Conservation (phyloP, 2,113 vertebrate genomes). For the Henicopernis longicauda region DNA sequence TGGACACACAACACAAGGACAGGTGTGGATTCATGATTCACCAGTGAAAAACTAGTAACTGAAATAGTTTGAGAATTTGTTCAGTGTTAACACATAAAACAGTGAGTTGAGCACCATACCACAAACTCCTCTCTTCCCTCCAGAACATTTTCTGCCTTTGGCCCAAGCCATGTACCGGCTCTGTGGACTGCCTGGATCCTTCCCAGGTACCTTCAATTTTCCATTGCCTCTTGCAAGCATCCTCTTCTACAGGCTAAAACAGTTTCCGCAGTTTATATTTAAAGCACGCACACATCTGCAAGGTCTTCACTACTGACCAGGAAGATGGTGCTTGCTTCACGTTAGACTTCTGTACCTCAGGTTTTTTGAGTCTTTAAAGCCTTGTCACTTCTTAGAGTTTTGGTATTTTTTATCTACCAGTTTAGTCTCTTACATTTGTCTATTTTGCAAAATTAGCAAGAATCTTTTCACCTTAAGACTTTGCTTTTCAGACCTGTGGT, state of each 20-base stretch:
- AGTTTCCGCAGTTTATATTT: not conserved
- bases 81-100: not conserved
- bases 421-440: not conserved
- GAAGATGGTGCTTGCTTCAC: not conserved
- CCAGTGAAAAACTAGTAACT: not conserved
- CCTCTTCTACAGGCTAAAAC: not conserved
- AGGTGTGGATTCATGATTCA: not conserved
- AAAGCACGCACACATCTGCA: not conserved
- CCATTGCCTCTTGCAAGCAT: not conserved
- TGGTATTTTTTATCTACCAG: not conserved
- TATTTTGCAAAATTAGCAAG: not conserved
- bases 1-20: not conserved
- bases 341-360: not conserved
- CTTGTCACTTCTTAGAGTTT: not conserved
- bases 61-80: not conserved
- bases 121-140: not conserved
- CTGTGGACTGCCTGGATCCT: not conserved
- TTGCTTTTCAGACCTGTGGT: not conserved
- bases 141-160: not conserved
- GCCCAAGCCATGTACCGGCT: accelerated
- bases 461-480: not conserved
- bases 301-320: not conserved
- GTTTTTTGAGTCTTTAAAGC: not conserved
- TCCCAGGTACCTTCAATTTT: not conserved
- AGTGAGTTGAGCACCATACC: not conserved